These are phyloP conservation scores for Telmatherina bonti DNA, from an alignment of 2,797 vertebrate species.

Conservation along the genomic window DNA sequence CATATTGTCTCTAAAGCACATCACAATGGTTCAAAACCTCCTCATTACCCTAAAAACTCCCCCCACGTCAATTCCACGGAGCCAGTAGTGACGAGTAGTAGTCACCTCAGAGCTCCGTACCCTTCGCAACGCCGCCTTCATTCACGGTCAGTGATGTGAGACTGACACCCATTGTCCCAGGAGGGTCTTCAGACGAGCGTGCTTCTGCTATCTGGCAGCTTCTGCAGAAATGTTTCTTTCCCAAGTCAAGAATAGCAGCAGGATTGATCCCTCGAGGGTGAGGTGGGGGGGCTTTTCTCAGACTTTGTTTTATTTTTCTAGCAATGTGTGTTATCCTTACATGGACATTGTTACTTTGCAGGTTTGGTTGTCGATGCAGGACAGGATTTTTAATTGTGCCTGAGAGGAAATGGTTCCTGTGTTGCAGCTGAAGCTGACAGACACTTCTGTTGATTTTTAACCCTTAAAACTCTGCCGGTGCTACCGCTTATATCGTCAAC, in stretches of 20 bases:
- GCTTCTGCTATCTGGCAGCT: constrained; percentile 62
- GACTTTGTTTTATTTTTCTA: constrained; percentile 58
- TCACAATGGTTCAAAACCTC: constrained; percentile 65
- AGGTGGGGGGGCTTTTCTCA: constrained; percentile 11
- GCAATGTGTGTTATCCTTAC: constrained; percentile 71
- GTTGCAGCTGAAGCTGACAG: not conserved
- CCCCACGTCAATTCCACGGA: constrained; percentile 8
- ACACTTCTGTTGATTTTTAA: constrained; percentile 24
- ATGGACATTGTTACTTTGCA: constrained; percentile 67
- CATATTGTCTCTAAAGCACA: constrained; percentile 72
- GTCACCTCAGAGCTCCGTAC: constrained; percentile 47
- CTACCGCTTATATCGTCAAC: too few relatives aligned
- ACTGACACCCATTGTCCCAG: constrained; percentile 73
- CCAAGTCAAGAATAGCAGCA: constrained; percentile 83
- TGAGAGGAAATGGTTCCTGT: constrained; percentile 26
- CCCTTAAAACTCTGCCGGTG: too few relatives aligned
- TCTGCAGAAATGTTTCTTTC: constrained; percentile 77
- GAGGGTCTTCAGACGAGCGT: constrained; percentile 58
- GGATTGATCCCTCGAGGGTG: constrained; percentile 54
- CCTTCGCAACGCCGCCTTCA: constrained; percentile 55
- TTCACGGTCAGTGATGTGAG: constrained; percentile 75
- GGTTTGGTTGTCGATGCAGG: constrained; percentile 44
- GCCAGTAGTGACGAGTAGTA: constrained; percentile 55
- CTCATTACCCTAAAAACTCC: constrained; percentile 49
- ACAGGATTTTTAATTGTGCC: constrained; percentile 25